A percentile compares a stretch with the other conserved stretches of the same genome.
These are phyloP conservation scores for Scaptomyza cyrtandrae DNA, from an alignment of 2,888 invertebrate species.

Conservation along the genomic window DNA sequence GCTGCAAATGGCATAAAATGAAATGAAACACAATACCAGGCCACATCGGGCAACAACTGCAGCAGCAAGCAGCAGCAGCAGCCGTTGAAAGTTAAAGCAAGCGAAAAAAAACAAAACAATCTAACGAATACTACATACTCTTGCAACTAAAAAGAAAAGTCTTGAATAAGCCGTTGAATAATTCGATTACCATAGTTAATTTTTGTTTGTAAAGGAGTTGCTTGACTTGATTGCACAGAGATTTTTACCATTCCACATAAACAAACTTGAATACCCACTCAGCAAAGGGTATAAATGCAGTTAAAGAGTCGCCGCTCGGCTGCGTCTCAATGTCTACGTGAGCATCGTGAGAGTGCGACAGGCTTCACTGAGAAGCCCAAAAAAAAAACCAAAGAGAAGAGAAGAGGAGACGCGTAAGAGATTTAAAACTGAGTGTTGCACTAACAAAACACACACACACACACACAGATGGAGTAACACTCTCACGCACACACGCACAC, in stretches of 20 bases:
- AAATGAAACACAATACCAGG: conserved; percentile 37
- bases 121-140: neutral
- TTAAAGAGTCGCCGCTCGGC: neutral
- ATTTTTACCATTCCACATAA: no score
- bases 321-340: conserved; percentile 7
- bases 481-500: neutral
- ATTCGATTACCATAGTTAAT: neutral
- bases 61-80: conserved; percentile 16
- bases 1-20: conserved; percentile 58
- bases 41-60: conserved; percentile 27
- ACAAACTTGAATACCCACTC: neutral
- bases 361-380: conserved; percentile 56
- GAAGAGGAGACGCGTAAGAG: conserved; percentile 9
- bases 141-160: neutral
- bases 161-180: neutral
- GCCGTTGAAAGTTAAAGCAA: conserved; percentile 52
- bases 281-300: conserved; percentile 2
- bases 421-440: conserved; percentile 13
- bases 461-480: neutral
- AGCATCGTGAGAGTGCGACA: conserved; percentile 48
- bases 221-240: no score
- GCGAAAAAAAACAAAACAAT: conserved; percentile 17
- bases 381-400: conserved; percentile 1
- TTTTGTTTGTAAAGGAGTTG: no score
- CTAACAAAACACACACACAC: conserved; percentile 13